Evolutionary conservation across 2,797 vertebrate genomes (phyloP), one percentile per base, ranked within the genome.

Genomic region (Girardinus metallicus): DNA sequence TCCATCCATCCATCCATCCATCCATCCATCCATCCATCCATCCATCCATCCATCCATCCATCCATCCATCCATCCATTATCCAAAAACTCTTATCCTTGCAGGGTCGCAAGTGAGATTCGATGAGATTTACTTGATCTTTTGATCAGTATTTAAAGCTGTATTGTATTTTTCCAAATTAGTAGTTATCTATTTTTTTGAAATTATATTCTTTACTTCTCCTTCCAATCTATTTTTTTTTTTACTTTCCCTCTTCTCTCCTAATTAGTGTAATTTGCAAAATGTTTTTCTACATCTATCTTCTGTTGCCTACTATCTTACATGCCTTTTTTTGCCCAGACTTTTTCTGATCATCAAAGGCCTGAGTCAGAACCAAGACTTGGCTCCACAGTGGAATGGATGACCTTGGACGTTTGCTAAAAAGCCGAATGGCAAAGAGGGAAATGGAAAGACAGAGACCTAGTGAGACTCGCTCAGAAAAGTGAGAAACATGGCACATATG

Each of bases 351-450:
- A 90, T 94, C 90, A 93, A 92, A 93, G 88, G 26, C 68, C 44
- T 76, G 78, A 89, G 80, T 91, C 88, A 82, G 77, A 68, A 86
- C 81, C 77, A 85, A 91, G 80, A 86, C 89, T 89, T 79, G 79
- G 83, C 85, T 89, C 84, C 49, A 88, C 88, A 86, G 80, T 88
- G 73, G 75, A 77, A 84, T n/a, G 66, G 84, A 77, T 93, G 92
- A 94, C 94, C 92, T 93, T 94, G 89, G 90, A 83, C 8, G 23
- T 80, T 89, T 83, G 74, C 82, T 89, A 87, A 91, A 80, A 88
- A 89, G 86, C 80, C 70, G 81, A 76, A 80, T 88, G 81, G 87
- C 84, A 84, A 47, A 3, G 57, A 71, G 76, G 77, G 55, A 73
- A 57, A 79, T 75, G 16, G 51, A 73, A 51, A 70, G 39, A 74